Base-by-base conservation (phyloP, 2,888 invertebrate species). In the Gandaritis pyraliata region DNA sequence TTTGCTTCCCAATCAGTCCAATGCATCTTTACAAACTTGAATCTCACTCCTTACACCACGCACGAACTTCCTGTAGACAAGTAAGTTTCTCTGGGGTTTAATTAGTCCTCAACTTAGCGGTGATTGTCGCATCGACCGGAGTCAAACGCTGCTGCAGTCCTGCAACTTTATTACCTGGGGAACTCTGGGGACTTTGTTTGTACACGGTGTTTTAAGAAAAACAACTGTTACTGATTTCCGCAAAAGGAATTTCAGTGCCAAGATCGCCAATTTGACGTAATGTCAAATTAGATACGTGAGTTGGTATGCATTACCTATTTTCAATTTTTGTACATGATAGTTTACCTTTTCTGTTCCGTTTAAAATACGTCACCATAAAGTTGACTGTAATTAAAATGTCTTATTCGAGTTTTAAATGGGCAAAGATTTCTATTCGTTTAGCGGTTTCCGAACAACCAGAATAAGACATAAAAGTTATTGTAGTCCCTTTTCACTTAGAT, bases 31-130 rank as follows among this genome's bases (percentile, higher is more conserved):
- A 33, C 30, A 51, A 49, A 56, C 58, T 54, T 38, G 23, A 49
- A 30, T 62, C 61, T 65, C n/a, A 60, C 69, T 63, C 64, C 68
- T 67, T 72, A 60, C 64, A 62, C 69, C 73, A 72, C 57, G 61
- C 67, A 51, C 54, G 51, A 54, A 70, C 65, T 70, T 61, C 68
- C 76, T 72, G 71, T 79, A 81, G 83, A 85, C 82, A 81, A 85
- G 63, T 53, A 64, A 68, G 84, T 87, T 87, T 80, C 82, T 80
- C 79, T 72, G 77, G 76, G 79, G 83, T 81, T 88, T 89, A 89
- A 90, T 90, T 87, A 87, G 84, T 83, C 82, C 80, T 83, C 84
- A 87, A 86, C 80, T 85, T 86, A 87, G 86, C 84, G 81, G 83
- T 83, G 84, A 85, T 84, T 83, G 83, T 82, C 77, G 79, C 77